These are phyloP conservation scores for Datnioides undecimradiatus DNA, from an alignment of 2,113 vertebrate genomes.

Conservation along the genomic window DNA sequence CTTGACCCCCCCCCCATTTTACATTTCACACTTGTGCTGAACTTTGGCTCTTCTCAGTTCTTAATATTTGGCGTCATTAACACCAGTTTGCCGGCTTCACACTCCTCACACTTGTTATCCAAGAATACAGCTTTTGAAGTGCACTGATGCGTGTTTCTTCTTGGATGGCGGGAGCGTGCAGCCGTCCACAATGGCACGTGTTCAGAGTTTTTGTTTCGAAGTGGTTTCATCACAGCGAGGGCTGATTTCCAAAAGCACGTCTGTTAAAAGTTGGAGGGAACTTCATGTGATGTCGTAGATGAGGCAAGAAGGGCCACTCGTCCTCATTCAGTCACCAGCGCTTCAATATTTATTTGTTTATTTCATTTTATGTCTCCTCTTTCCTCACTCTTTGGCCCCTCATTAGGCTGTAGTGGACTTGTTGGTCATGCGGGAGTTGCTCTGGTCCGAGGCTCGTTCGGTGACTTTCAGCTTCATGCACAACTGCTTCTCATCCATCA, in stretches of 20 bases:
- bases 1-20: background rate
- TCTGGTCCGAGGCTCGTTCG: slow-evolving; percentile 90
- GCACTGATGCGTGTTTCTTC: background rate
- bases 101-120: slow-evolving; percentile 3
- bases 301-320: background rate
- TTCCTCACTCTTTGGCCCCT: background rate
- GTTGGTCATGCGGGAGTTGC: slow-evolving; percentile 93
- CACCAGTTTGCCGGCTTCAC: slow-evolving; percentile 4
- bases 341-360: background rate
- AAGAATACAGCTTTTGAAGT: background rate
- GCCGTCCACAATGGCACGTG: background rate
- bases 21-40: slow-evolving; percentile 8
- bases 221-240: background rate
- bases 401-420: slow-evolving; percentile 91
- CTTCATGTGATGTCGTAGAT: slow-evolving; percentile 11
- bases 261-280: slow-evolving; percentile 8
- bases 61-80: slow-evolving; percentile 2
- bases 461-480: slow-evolving; percentile 95
- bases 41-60: background rate
- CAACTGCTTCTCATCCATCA: slow-evolving; percentile 94
- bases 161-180: background rate
- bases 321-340: slow-evolving; percentile 11
- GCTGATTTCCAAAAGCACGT: slow-evolving; percentile 3
- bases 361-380: background rate
- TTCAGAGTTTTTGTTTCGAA: slow-evolving; percentile 9